These are phyloP conservation scores for Protonibea diacanthus DNA, from an alignment of 2,797 vertebrate genomes.

Conservation along the genomic window DNA sequence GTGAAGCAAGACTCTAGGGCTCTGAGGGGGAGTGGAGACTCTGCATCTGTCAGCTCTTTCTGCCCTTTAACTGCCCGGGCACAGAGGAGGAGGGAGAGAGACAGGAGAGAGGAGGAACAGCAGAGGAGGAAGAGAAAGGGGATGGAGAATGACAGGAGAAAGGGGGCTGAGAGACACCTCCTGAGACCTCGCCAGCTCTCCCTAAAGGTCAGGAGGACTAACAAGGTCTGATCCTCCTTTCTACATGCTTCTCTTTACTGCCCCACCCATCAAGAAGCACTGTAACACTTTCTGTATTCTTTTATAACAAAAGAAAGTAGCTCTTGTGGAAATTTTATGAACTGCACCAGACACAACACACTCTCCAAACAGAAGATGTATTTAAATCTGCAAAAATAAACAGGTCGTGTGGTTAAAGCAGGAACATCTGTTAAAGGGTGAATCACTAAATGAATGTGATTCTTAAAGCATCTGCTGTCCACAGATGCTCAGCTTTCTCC, in stretches of 20 bases:
- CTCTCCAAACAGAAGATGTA: no score
- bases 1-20: slow-evolving; percentile 33
- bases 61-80: slow-evolving; percentile 34
- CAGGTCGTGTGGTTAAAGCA: no score
- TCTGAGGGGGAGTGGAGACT: slow-evolving; percentile 24
- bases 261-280: no score
- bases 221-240: slow-evolving; percentile 48
- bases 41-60: slow-evolving; percentile 18
- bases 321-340: no score
- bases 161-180: slow-evolving; percentile 36
- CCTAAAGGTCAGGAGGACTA: slow-evolving; percentile 58
- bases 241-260: background rate
- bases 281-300: no score
- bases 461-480: no score
- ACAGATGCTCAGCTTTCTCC: no score
- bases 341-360: no score
- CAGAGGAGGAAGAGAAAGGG: slow-evolving; percentile 33
- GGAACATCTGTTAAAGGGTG: no score
- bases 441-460: no score
- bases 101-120: slow-evolving; percentile 42
- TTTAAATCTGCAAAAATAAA: no score
- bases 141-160: slow-evolving; percentile 16
- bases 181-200: slow-evolving; percentile 65
- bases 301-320: no score
- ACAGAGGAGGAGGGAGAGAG: slow-evolving; percentile 51